Conservation (phyloP, 2,888 invertebrate species). For the Napeogenes inachia region DNA sequence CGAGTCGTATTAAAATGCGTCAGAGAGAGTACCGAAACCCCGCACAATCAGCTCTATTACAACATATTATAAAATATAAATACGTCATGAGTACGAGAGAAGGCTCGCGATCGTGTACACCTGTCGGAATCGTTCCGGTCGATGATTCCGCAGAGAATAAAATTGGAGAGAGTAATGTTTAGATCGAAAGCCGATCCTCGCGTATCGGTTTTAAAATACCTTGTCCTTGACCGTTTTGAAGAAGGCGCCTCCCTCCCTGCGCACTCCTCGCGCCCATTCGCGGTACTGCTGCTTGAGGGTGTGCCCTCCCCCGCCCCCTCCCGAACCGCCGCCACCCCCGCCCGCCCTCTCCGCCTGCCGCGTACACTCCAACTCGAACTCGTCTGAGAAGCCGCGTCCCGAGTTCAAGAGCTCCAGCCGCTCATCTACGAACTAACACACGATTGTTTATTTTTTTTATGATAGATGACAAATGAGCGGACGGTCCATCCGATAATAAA, state of each 20-base stretch:
- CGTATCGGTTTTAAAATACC: slow-evolving; percentile 66
- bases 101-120: no score
- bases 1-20: no score
- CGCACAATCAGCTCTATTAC: no score
- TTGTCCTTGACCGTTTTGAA: slow-evolving; percentile 92
- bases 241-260: slow-evolving; percentile 88
- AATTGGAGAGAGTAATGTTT: background rate
- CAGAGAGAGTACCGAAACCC: no score
- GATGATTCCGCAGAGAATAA: no score
- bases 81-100: no score
- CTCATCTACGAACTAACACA: slow-evolving; percentile 92
- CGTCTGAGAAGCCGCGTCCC: slow-evolving; percentile 95
- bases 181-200: background rate
- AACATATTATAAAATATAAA: no score
- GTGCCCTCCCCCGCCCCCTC: slow-evolving; percentile 71
- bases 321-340: slow-evolving; percentile 74
- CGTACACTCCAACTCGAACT: slow-evolving; percentile 91
- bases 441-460: no score
- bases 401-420: slow-evolving; percentile 93
- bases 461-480: no score
- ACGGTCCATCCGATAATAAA: no score
- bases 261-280: slow-evolving; percentile 89
- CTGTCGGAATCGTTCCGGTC: no score
- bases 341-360: slow-evolving; percentile 75
- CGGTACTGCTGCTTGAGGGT: slow-evolving; percentile 68